Conservation (phyloP, 2,888 invertebrate genomes). For the Hydriomena furcata region DNA sequence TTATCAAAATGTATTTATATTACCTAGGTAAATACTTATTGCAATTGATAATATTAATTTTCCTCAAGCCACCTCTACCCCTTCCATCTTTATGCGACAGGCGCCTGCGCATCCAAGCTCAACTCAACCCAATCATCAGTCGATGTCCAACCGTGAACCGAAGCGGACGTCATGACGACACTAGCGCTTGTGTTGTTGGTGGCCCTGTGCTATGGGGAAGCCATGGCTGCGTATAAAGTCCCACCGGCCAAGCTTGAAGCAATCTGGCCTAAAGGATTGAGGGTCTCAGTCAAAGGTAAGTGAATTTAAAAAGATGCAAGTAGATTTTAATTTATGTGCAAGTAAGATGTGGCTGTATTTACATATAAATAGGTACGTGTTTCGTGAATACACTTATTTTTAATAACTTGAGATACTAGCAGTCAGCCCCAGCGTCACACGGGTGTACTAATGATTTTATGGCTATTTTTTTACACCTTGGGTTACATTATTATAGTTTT, state of each 20-base stretch:
- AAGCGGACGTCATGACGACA: constrained; percentile 52
- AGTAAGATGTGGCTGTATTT: no score
- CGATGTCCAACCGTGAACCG: constrained; percentile 35
- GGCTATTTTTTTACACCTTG: no score
- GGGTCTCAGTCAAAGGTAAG: constrained; percentile 78
- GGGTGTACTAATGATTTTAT: no score
- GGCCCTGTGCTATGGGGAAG: constrained; percentile 39
- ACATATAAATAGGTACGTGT: no score
- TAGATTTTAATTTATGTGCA: neutral
- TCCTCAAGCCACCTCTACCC: constrained; percentile 9
- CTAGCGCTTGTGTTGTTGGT: constrained; percentile 38
- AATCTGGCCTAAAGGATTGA: constrained; percentile 83
- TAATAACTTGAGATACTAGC: no score
- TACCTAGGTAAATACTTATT: no score
- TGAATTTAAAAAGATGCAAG: neutral
- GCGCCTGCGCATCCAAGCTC: constrained; percentile 13
- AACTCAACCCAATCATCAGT: constrained; percentile 39
- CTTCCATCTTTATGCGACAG: neutral
- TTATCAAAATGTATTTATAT: no score
- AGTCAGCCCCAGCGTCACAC: no score
- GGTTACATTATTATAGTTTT: no score
- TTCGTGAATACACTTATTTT: no score
- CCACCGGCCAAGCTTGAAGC: constrained; percentile 84
- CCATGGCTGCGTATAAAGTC: constrained; percentile 56
- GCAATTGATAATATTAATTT: neutral